These are phyloP conservation scores for Bursaphelenchus mucronatus DNA, from an alignment of 1,140 invertebrate species.

Conservation along the genomic window DNA sequence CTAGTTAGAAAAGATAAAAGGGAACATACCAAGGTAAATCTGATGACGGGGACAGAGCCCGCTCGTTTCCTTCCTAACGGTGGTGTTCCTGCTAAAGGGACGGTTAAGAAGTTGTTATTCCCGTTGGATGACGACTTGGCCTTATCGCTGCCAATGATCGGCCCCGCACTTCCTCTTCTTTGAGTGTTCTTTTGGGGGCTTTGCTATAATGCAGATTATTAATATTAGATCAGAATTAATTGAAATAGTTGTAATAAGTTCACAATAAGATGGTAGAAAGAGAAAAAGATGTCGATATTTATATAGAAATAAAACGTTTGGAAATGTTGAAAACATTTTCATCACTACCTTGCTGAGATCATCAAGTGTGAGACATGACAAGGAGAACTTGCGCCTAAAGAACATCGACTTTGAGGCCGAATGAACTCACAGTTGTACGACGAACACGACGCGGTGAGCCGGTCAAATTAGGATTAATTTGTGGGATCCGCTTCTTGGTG, in stretches of 20 bases:
- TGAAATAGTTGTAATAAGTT: background rate
- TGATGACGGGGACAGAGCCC: constrained; percentile 27
- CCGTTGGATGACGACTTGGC: background rate
- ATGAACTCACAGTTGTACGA: too few relatives aligned
- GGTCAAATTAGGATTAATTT: too few relatives aligned
- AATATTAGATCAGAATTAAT: background rate
- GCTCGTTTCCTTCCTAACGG: constrained; percentile 21
- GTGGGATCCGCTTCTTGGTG: constrained; percentile 8
- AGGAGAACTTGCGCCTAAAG: too few relatives aligned
- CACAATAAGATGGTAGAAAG: too few relatives aligned
- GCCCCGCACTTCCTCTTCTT: background rate
- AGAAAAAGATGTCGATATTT: too few relatives aligned
- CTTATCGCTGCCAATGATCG: background rate
- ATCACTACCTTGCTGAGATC: too few relatives aligned
- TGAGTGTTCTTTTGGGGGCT: constrained; percentile 3
- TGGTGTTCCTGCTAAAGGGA: constrained; percentile 3
- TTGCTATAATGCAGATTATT: background rate
- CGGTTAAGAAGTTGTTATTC: background rate
- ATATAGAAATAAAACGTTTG: too few relatives aligned
- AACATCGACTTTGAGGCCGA: too few relatives aligned
- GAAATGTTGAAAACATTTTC: too few relatives aligned
- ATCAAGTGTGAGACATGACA: too few relatives aligned
- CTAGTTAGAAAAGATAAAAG: background rate
- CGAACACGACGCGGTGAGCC: too few relatives aligned
- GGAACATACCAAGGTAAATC: constrained; percentile 28